phyloP scores from a whole-genome alignment of 2,888 invertebrate species.

The Andrena camellia region DNA sequence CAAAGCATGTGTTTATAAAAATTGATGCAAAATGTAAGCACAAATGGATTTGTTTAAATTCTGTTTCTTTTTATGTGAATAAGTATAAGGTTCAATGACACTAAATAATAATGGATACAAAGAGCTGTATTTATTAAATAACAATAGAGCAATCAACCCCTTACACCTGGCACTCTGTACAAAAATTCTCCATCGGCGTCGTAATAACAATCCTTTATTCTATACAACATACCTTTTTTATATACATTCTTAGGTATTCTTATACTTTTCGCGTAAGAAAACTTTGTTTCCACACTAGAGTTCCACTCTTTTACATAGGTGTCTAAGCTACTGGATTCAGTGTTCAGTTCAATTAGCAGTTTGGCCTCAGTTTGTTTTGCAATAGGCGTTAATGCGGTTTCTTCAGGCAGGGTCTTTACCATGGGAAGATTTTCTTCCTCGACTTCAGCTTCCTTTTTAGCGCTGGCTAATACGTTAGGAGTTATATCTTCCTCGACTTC shows the following conservation, averaged over 20 bases:
- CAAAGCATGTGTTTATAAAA: neutral
- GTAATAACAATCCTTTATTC: constrained; percentile 92
- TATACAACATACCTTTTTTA: constrained; percentile 89
- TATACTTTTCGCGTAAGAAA: constrained; percentile 88
- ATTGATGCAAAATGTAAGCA: neutral
- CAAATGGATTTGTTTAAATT: neutral
- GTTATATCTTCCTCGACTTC: neutral
- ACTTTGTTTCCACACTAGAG: constrained; percentile 78
- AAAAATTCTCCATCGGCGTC: constrained; percentile 93
- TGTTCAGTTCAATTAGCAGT: neutral
- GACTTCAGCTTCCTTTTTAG: neutral
- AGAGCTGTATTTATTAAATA: neutral
- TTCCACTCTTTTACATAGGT: constrained; percentile 81
- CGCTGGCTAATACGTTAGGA: neutral
- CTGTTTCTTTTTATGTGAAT: neutral
- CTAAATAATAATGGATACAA: neutral
- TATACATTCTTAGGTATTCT: constrained; percentile 89
- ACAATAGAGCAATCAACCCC: constrained; percentile 21
- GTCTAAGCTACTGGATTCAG: constrained; percentile 44
- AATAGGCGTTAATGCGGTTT: neutral
- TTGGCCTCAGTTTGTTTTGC: neutral
- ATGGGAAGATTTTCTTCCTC: neutral
- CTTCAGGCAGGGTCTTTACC: neutral
- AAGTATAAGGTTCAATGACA: neutral
- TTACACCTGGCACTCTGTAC: constrained; percentile 89